Conservation (phyloP, 2,113 vertebrate species). For the Oncorhynchus tshawytscha region DNA sequence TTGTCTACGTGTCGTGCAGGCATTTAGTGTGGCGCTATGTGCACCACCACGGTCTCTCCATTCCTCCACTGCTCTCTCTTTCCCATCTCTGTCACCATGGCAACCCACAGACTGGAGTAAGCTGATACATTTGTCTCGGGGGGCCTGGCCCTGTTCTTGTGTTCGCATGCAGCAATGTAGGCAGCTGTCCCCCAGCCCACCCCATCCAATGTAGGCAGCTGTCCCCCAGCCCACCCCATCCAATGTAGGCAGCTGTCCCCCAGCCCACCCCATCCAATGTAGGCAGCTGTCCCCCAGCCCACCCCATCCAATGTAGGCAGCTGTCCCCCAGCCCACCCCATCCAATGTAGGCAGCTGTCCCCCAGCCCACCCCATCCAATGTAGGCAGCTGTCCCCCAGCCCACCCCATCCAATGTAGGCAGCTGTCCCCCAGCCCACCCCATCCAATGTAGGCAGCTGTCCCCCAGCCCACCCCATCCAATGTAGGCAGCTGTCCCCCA, state of each 20-base stretch:
- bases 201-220: conserved; percentile 52
- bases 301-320: conserved; percentile 48
- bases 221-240: conserved; percentile 43
- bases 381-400: conserved; percentile 58
- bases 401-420: conserved; percentile 40
- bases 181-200: conserved; percentile 60
- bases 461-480: conserved; percentile 52
- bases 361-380: conserved; percentile 38
- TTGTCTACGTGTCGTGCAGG: conserved; percentile 44
- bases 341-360: conserved; percentile 58
- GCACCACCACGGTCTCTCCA: conserved; percentile 51
- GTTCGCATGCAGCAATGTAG: conserved; percentile 47
- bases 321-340: conserved; percentile 50
- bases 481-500: conserved; percentile 55
- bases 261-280: conserved; percentile 36
- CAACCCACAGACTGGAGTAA: conserved; percentile 83
- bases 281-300: conserved; percentile 59
- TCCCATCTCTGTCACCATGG: conserved; percentile 79
- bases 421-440: conserved; percentile 57
- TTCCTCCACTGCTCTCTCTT: conserved; percentile 72
- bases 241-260: conserved; percentile 61
- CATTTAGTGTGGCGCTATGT: conserved; percentile 68
- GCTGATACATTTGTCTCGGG: conserved; percentile 78
- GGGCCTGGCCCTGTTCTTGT: conserved; percentile 76
- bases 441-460: conserved; percentile 54